A percentile compares a stretch with the other conserved stretches of the same genome.
phyloP scores from a whole-genome alignment of 2,113 vertebrate genomes.

The Halcyon senegalensis region DNA sequence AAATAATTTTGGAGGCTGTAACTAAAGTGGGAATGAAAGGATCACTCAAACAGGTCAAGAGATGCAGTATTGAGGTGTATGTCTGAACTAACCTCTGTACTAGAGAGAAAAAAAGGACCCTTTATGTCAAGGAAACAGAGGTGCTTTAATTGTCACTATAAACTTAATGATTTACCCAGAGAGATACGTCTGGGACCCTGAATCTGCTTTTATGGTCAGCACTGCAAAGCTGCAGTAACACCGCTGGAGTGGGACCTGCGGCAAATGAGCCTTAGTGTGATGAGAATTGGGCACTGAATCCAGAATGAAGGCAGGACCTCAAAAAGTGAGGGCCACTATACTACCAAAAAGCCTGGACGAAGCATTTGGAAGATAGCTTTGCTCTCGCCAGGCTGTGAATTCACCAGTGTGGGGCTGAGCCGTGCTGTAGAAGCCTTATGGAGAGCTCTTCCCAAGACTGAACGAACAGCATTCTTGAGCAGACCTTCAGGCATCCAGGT shows the following conservation, averaged over 20 bases:
- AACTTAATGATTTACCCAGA: not conserved
- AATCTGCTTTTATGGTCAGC: not conserved
- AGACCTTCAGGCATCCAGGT: not conserved
- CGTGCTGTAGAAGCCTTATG: not conserved
- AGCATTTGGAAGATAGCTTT: not conserved
- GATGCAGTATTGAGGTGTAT: not conserved
- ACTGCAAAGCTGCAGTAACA: not conserved
- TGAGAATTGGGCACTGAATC: not conserved
- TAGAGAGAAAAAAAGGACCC: not conserved
- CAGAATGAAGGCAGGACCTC: not conserved
- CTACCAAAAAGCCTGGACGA: not conserved
- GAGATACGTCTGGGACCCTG: not conserved
- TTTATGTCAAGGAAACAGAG: not conserved
- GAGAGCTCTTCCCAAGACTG: not conserved
- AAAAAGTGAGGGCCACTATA: not conserved
- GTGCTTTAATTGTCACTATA: constrained; percentile 33
- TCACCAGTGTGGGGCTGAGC: not conserved
- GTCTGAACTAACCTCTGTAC: not conserved
- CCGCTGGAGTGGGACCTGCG: not conserved
- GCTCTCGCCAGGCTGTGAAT: not conserved
- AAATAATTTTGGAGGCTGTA: not conserved
- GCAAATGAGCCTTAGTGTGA: not conserved
- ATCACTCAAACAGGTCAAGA: not conserved
- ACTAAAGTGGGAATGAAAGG: not conserved
- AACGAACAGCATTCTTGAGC: not conserved